phyloP scores from a whole-genome alignment of 1,140 invertebrate species.

The Proctacanthus coquilletti region DNA sequence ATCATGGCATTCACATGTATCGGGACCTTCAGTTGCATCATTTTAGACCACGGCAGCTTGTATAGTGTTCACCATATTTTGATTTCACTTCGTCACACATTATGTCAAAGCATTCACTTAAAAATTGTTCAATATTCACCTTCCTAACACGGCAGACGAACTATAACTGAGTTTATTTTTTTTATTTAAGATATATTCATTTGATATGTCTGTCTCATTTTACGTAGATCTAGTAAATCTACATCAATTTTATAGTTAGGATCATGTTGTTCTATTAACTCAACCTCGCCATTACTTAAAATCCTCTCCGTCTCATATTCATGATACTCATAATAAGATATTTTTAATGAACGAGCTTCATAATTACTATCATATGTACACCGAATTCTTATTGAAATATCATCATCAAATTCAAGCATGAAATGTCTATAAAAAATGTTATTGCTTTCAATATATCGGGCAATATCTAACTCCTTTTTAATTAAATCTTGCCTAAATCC shows the following conservation, averaged over 20 bases:
- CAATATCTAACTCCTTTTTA: neutral
- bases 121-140: too few species aligned
- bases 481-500: neutral
- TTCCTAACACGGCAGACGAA: too few species aligned
- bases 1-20: too few species aligned
- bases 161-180: neutral
- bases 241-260: neutral
- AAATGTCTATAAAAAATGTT: conserved; percentile 1
- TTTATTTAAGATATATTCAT: conserved; percentile 3
- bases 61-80: too few species aligned
- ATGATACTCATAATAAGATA: neutral
- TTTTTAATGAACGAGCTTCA: neutral
- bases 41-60: too few species aligned
- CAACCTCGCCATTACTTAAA: neutral
- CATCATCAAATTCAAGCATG: neutral
- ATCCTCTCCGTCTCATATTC: neutral
- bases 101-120: too few species aligned
- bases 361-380: neutral
- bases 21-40: too few species aligned
- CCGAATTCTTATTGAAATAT: neutral
- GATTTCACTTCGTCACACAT: too few species aligned
- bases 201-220: neutral
- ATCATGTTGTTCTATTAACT: neutral
- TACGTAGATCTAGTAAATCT: neutral
- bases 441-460: neutral